Base-by-base conservation (phyloP, 2,113 vertebrate genomes). In the Labeo catla region DNA sequence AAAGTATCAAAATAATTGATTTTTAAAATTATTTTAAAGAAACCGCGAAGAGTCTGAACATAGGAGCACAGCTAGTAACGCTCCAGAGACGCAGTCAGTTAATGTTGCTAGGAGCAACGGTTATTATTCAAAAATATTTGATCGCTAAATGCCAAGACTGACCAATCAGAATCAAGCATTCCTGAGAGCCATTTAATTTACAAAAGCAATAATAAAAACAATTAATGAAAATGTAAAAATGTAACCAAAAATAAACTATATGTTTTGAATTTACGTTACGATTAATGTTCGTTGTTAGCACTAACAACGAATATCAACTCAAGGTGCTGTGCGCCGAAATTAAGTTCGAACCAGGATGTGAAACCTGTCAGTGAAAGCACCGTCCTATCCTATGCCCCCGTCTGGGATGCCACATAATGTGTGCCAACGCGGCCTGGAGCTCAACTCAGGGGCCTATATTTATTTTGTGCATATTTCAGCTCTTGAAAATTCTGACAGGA, bases 381-480 rank as follows among this genome's bases (percentile, higher is more conserved):
- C 92, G 85, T 94, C 76, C 85, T 88, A 90, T 66, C 92, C 86
- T 84, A 90, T 89, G 84, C 49, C 91, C 88, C 91, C 91, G 86
- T 87, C 91, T 61, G 82, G 89, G 49, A 73, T 76, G 72, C 12
- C 47, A 45, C 12, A 49, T 0, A 39, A 76, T 5, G 21, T 61
- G 36, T 76, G 80, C 63, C 65, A 82, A 70, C 65, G 81, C 28
- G 45, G 65, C 61, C 61, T 70, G 23, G 63, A 34, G 47, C 23
- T n/a, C 65, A 11, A 16, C 57, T 23, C 47, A 52, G 1, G 28
- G 16, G 28, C 47, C 63, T 81, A 3, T 39, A 7, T 23, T 61
- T 43, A 36, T 61, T 23, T 61, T 43, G 54, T 61, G 19, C 5
- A 68, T 28, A 36, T 49, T 65, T 52, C 8, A 36, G 4, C 16